phyloP scores from a whole-genome alignment of 2,113 vertebrate species.

The Hyperoodon ampullatus region DNA sequence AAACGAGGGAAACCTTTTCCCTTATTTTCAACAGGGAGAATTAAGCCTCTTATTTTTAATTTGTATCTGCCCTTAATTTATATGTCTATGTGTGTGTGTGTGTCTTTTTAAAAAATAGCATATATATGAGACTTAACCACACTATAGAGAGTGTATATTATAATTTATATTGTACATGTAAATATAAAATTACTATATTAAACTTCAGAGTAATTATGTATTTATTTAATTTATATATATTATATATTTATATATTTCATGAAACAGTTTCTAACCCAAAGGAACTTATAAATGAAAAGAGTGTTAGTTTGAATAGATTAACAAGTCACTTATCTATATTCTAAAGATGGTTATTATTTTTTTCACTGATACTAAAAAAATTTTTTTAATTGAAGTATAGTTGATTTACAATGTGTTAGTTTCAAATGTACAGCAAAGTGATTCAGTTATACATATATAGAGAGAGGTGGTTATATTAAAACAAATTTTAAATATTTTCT shows the following conservation, averaged over 20 bases:
- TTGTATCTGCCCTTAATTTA: not conserved
- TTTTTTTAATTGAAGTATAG: not conserved
- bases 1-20: not conserved
- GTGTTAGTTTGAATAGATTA: not conserved
- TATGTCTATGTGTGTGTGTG: not conserved
- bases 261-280: constrained; percentile 53
- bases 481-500: constrained; percentile 44
- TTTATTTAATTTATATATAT: not conserved
- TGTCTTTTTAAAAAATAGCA: not conserved
- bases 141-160: not conserved
- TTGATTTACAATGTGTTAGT: not conserved
- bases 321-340: constrained; percentile 19
- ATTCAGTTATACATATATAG: not conserved
- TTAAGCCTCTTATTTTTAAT: constrained; percentile 36
- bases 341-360: not conserved
- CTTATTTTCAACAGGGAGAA: constrained; percentile 6
- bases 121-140: not conserved
- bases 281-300: constrained; percentile 27
- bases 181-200: constrained; percentile 9
- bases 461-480: not conserved
- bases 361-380: not conserved
- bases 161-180: constrained; percentile 10
- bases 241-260: constrained; percentile 14
- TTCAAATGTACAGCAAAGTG: not conserved
- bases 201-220: constrained; percentile 7